Evolutionary conservation across 2,113 vertebrate species (phyloP).

Genomic region (Sinocyclocheilus grahami): DNA sequence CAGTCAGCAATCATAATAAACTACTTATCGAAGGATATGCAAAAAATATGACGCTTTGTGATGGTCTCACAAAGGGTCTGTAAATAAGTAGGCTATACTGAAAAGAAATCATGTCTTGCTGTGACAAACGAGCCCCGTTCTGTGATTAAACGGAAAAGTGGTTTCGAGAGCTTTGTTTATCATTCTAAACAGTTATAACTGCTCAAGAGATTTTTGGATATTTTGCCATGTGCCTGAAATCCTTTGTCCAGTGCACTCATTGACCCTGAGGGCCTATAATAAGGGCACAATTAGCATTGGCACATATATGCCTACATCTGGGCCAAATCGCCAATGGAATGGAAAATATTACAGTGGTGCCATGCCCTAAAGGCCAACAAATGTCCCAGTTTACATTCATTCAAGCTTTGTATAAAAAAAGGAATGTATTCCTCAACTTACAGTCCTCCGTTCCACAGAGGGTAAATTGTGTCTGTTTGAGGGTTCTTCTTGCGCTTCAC

Average conservation of each 20-base stretch:
- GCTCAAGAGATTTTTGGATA: not conserved
- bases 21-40: constrained; percentile 19
- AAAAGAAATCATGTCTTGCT: not conserved
- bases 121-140: not conserved
- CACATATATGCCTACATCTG: not conserved
- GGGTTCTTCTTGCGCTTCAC: not conserved
- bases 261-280: not conserved
- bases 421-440: constrained; percentile 8
- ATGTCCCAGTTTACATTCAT: constrained; percentile 6
- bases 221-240: not conserved
- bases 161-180: not conserved
- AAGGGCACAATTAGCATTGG: constrained; percentile 1
- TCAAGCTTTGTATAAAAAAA: constrained; percentile 6
- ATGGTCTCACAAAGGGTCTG: not conserved
- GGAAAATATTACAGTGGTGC: not conserved
- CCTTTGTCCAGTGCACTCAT: not conserved
- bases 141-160: not conserved
- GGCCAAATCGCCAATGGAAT: not conserved
- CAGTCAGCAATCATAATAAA: not conserved
- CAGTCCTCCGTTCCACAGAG: not conserved
- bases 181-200: not conserved
- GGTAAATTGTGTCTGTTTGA: constrained; percentile 29
- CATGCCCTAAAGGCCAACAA: not conserved
- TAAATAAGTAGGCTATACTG: not conserved
- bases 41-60: constrained; percentile 7